phyloP scores from a whole-genome alignment of 2,888 invertebrate genomes.

The Zaprionus lineosus region DNA sequence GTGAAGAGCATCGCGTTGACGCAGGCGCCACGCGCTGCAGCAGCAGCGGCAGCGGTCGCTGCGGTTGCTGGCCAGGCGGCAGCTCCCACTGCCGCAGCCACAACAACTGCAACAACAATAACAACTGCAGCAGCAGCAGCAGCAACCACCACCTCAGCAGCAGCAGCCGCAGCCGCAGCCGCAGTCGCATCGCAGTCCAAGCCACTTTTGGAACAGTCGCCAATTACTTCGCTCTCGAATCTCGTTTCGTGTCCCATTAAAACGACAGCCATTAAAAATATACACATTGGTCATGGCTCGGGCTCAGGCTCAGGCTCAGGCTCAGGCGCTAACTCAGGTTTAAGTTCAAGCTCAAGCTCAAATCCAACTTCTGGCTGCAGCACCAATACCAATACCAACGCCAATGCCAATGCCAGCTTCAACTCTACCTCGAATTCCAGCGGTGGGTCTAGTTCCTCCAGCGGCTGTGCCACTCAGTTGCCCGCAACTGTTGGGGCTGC shows the following conservation, averaged over 20 bases:
- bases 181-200: constrained; percentile 5
- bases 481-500: constrained; percentile 27
- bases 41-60: constrained; percentile 18
- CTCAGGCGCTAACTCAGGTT: constrained; percentile 1
- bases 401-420: no score
- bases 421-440: no score
- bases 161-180: background rate
- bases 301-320: constrained; percentile 4
- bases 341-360: no score
- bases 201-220: constrained; percentile 83
- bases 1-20: constrained; percentile 79
- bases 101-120: constrained; percentile 2
- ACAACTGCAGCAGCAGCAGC: constrained; percentile 15
- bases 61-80: background rate
- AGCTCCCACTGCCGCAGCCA: constrained; percentile 10
- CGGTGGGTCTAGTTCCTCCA: constrained; percentile 27
- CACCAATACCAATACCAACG: no score
- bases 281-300: constrained; percentile 55
- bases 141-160: background rate
- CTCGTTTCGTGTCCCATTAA: constrained; percentile 85
- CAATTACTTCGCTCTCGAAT: constrained; percentile 86
- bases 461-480: constrained; percentile 6
- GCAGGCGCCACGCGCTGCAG: constrained; percentile 47
- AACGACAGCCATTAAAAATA: constrained; percentile 80
- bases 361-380: no score